Evolutionary conservation across 2,113 vertebrate genomes (phyloP).

Genomic region (Echinops telfairi): DNA sequence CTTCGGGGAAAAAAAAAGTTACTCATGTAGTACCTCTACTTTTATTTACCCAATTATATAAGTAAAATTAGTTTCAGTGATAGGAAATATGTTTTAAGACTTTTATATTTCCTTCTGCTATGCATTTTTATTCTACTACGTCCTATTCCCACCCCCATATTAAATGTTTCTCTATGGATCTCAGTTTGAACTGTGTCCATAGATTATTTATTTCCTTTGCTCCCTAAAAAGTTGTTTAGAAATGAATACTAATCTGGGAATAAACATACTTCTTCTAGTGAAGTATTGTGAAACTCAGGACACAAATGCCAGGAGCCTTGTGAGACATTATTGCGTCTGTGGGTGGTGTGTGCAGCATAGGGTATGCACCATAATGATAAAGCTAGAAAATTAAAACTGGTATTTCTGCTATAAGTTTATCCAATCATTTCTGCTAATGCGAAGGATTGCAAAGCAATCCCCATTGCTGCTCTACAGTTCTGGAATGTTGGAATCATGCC

Average conservation of each 20-base stretch:
- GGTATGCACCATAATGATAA: not conserved
- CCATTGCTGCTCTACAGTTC: conserved; percentile 16
- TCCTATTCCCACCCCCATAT: not conserved
- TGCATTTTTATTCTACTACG: not conserved
- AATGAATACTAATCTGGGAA: conserved; percentile 14
- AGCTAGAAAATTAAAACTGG: conserved; percentile 18
- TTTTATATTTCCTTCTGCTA: not conserved
- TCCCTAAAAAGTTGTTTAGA: not conserved
- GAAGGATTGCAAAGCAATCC: conserved; percentile 45
- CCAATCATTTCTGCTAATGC: conserved; percentile 49
- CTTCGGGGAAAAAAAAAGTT: not conserved
- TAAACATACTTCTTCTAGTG: not conserved
- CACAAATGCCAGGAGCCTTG: not conserved
- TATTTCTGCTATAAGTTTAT: conserved; percentile 46
- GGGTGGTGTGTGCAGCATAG: too few species aligned
- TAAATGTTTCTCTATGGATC: not conserved
- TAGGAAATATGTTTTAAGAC: not conserved
- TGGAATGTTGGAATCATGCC: conserved; percentile 56
- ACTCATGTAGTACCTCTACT: not conserved
- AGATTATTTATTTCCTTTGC: not conserved
- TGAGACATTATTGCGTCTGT: not conserved
- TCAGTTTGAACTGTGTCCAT: not conserved
- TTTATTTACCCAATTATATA: not conserved
- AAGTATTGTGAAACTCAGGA: not conserved
- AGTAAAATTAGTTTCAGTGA: not conserved